Evolutionary conservation across 2,888 invertebrate genomes (phyloP).

Genomic region (Zele albiditarsus): DNA sequence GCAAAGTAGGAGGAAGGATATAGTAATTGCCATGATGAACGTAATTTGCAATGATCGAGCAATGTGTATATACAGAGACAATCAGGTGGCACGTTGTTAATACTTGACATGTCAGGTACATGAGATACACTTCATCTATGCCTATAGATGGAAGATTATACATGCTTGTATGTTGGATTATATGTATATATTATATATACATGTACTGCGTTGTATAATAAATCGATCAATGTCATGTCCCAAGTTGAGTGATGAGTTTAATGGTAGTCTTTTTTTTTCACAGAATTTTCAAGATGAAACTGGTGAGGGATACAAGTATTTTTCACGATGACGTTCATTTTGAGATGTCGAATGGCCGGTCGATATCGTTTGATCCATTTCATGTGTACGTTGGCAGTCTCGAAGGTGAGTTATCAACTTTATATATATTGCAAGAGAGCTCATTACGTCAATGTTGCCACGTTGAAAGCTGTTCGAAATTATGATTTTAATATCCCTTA

Average conservation of each 20-base stretch:
- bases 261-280: slow-evolving; percentile 30
- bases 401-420: slow-evolving; percentile 66
- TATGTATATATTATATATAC: background rate
- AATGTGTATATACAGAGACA: background rate
- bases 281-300: slow-evolving; percentile 71
- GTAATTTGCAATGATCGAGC: background rate
- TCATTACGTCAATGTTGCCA: too few relatives aligned
- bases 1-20: background rate
- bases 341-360: slow-evolving; percentile 70
- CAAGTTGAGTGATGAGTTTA: background rate
- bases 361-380: slow-evolving; percentile 68
- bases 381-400: slow-evolving; percentile 72
- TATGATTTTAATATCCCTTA: background rate
- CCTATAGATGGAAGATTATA: background rate
- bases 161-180: background rate
- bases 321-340: slow-evolving; percentile 72
- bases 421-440: background rate
- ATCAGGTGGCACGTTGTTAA: slow-evolving; percentile 7
- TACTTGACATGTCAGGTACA: background rate
- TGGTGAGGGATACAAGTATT: slow-evolving; percentile 68
- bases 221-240: background rate
- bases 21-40: background rate
- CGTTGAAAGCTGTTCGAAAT: background rate
- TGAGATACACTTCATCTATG: background rate
- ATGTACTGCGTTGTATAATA: background rate